Percentiles rank a stretch among this genome's conserved stretches.
These are phyloP conservation scores for Leistus spinibarbis DNA, from an alignment of 2,888 invertebrate genomes.

Conservation along the genomic window DNA sequence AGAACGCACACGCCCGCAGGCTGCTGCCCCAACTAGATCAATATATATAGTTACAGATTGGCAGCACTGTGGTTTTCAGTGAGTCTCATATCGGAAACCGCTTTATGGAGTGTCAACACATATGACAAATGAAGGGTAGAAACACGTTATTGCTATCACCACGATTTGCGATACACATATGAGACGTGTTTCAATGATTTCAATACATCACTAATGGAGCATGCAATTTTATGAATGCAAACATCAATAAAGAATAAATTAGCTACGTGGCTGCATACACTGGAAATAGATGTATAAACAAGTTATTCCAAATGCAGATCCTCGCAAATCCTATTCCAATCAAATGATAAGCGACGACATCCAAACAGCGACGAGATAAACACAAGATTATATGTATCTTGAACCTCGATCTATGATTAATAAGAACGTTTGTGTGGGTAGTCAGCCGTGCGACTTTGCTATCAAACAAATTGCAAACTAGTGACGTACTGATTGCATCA, in stretches of 20 bases:
- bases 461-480: not conserved
- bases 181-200: slow-evolving; percentile 29
- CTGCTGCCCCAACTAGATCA: not conserved
- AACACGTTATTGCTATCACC: slow-evolving; percentile 26
- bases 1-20: not conserved
- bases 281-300: not conserved
- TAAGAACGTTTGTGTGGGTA: not conserved
- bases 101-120: slow-evolving; percentile 29
- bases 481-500: not conserved
- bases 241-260: too few relatives aligned
- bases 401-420: slow-evolving; percentile 18
- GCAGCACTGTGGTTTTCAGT: not conserved
- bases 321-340: not conserved
- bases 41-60: not conserved
- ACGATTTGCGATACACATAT: slow-evolving; percentile 14
- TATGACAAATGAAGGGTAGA: slow-evolving; percentile 29
- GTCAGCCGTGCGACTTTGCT: not conserved
- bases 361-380: too few relatives aligned
- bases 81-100: slow-evolving; percentile 22
- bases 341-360: slow-evolving; percentile 22
- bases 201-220: too few relatives aligned
- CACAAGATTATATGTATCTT: slow-evolving; percentile 23
- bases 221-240: too few relatives aligned
- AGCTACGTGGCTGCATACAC: too few relatives aligned
- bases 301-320: slow-evolving; percentile 6